Base-by-base conservation (phyloP, 1,140 invertebrate genomes). In the Maconellicoccus hirsutus region DNA sequence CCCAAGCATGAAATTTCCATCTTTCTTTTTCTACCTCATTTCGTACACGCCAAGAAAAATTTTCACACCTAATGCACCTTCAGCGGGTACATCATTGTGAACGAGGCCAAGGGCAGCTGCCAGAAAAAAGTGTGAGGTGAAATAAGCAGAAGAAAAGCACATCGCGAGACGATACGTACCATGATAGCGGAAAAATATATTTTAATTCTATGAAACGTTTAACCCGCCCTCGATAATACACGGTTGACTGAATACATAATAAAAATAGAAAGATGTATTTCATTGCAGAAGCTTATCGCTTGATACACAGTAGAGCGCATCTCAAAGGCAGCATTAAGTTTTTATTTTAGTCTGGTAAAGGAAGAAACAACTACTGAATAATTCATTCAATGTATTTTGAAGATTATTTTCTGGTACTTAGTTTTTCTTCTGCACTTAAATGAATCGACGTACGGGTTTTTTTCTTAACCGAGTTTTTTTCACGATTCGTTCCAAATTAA, bases 341-440 rank as follows among this genome's bases (percentile, higher is more conserved):
- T 33, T 66, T 66, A 66, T 66, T 66, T 66, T 66, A 66, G 61
- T 66, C 61, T 22, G 61, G 61, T 66, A 66, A 52, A 52, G 42
- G 42, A 16, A 66, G 61, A 66, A 66, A 66, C 61, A 66, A 66
- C 61, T 66, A 23, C 61, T 66, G 61, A 66, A 66, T 66, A 66
- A 66, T 66, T 66, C 61, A 66, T 66, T 66, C 61, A 16, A 66
- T 66, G 61, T 66, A 25, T 66, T 66, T 66, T 66, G 25, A 66
- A 66, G 61, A 66, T 66, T 66, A 66, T 66, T 66, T 66, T 66
- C 61, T 66, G 61, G 61, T 66, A 26, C 61, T 66, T 66, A 66
- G 61, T 23, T 66, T 66, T 66, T 66, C 25, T 66, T 66, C 25
- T 66, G 42, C 42, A 52, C 42, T 52, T 52, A 52, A 19, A 14